Evolutionary conservation across 2,113 vertebrate species (phyloP).

Genomic region (Periophthalmodon schlosseri): DNA sequence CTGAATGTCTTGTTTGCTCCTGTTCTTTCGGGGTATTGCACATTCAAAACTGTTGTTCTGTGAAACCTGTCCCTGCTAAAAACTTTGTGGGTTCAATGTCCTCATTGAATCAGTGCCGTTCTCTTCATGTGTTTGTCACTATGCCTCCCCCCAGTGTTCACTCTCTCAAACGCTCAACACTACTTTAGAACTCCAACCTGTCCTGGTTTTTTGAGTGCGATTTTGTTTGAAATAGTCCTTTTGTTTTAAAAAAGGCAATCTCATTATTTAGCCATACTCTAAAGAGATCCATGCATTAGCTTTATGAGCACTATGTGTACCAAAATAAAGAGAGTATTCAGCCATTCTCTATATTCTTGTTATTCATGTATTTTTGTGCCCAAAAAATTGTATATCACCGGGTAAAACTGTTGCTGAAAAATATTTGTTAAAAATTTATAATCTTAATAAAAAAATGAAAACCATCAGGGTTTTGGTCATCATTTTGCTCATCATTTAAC

Average conservation of each 20-base stretch:
- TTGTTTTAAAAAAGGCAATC: conserved; percentile 92
- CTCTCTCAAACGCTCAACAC: conserved; percentile 49
- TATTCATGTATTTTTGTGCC: conserved; percentile 89
- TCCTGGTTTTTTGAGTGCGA: conserved; percentile 79
- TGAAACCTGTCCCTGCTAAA: conserved; percentile 41
- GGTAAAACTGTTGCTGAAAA: conserved; percentile 91
- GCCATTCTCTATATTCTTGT: conserved; percentile 80
- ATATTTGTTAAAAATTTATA: conserved; percentile 91
- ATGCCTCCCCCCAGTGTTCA: conserved; percentile 24
- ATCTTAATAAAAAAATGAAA: conserved; percentile 87
- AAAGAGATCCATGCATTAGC: conserved; percentile 73
- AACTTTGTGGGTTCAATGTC: conserved; percentile 25
- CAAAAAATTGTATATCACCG: conserved; percentile 92
- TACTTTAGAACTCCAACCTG: conserved; percentile 80
- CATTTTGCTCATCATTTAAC: too few relatives aligned
- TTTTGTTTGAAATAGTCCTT: conserved; percentile 81
- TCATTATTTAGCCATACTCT: conserved; percentile 73
- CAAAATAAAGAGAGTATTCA: conserved; percentile 84
- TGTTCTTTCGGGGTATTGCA: conserved; percentile 21
- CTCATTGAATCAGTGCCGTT: conserved; percentile 17
- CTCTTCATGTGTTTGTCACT: conserved; percentile 11
- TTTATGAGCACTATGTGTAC: conserved; percentile 86
- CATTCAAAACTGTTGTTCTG: conserved; percentile 52
- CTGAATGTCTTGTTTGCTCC: conserved; percentile 51
- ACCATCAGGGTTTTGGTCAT: conserved; percentile 14